Evolutionary conservation across 2,888 invertebrate genomes (phyloP).

Genomic region (Meta bourneti): DNA sequence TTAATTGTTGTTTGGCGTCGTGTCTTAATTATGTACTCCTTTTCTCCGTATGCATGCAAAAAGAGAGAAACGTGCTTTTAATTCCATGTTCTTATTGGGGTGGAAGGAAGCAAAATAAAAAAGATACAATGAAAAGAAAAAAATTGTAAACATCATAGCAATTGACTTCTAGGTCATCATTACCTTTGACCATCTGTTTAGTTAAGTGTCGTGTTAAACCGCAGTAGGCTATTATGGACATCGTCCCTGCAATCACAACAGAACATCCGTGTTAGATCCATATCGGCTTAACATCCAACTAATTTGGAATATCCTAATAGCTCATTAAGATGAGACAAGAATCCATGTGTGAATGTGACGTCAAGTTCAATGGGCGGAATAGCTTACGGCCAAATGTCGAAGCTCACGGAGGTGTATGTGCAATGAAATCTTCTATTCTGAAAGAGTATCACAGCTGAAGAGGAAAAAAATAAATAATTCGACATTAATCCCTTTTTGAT

Average conservation of each 20-base stretch:
- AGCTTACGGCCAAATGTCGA: background rate
- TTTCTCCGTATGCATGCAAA: background rate
- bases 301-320: conserved; percentile 51
- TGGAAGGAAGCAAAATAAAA: background rate
- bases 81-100: background rate
- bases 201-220: background rate
- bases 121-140: background rate
- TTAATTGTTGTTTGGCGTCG: background rate
- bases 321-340: conserved; percentile 57
- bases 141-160: conserved; percentile 27
- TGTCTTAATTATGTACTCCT: no score
- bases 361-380: conserved; percentile 52
- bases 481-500: conserved; percentile 23
- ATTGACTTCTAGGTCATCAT: conserved; percentile 47
- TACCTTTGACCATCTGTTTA: conserved; percentile 42
- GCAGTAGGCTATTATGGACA: background rate
- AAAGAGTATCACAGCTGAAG: background rate
- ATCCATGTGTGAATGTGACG: conserved; percentile 69
- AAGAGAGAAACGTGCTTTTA: background rate
- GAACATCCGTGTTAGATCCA: conserved; percentile 36
- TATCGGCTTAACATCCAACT: conserved; percentile 35
- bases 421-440: background rate
- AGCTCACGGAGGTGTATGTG: background rate
- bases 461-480: background rate
- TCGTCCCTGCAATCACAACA: conserved; percentile 16